Conservation (phyloP, 2,888 invertebrate genomes). For the Creontiades dilutus region DNA sequence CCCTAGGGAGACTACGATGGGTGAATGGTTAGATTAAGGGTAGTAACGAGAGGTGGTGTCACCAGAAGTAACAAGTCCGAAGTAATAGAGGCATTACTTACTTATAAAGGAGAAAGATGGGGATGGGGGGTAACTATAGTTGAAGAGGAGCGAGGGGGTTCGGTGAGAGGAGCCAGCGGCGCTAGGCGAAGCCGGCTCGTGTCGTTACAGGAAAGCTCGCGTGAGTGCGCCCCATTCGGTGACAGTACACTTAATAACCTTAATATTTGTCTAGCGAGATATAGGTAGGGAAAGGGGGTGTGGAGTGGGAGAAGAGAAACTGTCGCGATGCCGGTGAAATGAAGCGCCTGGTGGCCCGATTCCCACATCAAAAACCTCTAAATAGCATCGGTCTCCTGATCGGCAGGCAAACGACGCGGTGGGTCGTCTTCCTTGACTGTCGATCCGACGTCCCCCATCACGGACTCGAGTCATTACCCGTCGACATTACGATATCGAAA, state of each 20-base stretch:
- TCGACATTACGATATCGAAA: constrained; percentile 69
- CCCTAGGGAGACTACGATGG: not conserved
- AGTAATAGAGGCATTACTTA: constrained; percentile 57
- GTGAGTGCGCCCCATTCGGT: constrained; percentile 68
- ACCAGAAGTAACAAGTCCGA: constrained; percentile 64
- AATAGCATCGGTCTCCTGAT: constrained; percentile 62
- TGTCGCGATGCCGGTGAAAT: constrained; percentile 70
- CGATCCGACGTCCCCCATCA: constrained; percentile 6
- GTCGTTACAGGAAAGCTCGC: constrained; percentile 66
- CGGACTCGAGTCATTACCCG: constrained; percentile 55
- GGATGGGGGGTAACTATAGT: not conserved
- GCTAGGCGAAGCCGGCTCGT: constrained; percentile 47
- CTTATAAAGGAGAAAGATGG: not conserved
- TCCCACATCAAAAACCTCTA: constrained; percentile 71
- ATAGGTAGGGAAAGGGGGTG: not conserved
- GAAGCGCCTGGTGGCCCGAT: constrained; percentile 71
- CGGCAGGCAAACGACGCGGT: constrained; percentile 61
- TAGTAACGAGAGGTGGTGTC: constrained; percentile 62
- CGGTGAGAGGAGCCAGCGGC: constrained; percentile 41
- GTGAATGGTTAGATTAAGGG: not conserved
- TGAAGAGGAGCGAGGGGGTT: not conserved
- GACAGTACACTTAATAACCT: constrained; percentile 71
- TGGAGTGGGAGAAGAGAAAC: constrained; percentile 37
- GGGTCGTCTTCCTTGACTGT: constrained; percentile 51
- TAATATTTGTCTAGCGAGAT: constrained; percentile 68